These are phyloP conservation scores for Thamnaconus septentrionalis DNA, from an alignment of 2,113 vertebrate genomes.

Conservation along the genomic window DNA sequence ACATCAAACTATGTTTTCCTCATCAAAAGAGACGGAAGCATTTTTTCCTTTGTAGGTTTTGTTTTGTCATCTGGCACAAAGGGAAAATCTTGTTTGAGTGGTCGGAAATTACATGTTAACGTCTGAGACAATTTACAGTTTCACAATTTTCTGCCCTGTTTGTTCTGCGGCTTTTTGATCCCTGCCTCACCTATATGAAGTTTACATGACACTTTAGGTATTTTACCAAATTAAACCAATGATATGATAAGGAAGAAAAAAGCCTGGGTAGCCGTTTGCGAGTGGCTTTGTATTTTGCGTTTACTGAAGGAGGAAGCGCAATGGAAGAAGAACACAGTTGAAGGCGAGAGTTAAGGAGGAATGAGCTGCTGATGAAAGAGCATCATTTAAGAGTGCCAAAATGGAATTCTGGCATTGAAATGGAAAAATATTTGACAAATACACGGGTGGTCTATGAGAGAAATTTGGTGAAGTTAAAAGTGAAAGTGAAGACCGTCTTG, in stretches of 20 bases:
- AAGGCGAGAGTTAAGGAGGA: slow-evolving; percentile 39
- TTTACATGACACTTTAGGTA: slow-evolving; percentile 14
- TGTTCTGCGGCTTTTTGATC: slow-evolving; percentile 17
- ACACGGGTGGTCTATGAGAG: too few relatives aligned
- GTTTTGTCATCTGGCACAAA: too few relatives aligned
- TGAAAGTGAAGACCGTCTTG: background rate
- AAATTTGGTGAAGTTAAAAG: slow-evolving; percentile 10
- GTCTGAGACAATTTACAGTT: too few relatives aligned
- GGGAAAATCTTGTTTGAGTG: too few relatives aligned
- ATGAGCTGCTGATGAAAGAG: slow-evolving; percentile 39
- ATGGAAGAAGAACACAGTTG: slow-evolving; percentile 30
- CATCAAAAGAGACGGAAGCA: too few relatives aligned
- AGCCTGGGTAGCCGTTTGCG: slow-evolving; percentile 7
- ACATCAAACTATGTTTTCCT: too few relatives aligned
- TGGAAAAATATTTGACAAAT: too few relatives aligned
- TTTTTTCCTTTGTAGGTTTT: too few relatives aligned
- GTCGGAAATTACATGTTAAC: too few relatives aligned
- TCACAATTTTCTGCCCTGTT: background rate
- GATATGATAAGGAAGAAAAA: slow-evolving; percentile 1
- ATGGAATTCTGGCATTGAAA: too few relatives aligned
- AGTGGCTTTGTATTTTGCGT: slow-evolving; percentile 6
- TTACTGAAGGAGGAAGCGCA: slow-evolving; percentile 34
- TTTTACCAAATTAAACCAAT: slow-evolving; percentile 1
- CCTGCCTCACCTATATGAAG: slow-evolving; percentile 5
- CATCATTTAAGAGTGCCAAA: background rate